Base-by-base conservation (phyloP, 1,140 invertebrate genomes). In the Drosophila parvula region DNA sequence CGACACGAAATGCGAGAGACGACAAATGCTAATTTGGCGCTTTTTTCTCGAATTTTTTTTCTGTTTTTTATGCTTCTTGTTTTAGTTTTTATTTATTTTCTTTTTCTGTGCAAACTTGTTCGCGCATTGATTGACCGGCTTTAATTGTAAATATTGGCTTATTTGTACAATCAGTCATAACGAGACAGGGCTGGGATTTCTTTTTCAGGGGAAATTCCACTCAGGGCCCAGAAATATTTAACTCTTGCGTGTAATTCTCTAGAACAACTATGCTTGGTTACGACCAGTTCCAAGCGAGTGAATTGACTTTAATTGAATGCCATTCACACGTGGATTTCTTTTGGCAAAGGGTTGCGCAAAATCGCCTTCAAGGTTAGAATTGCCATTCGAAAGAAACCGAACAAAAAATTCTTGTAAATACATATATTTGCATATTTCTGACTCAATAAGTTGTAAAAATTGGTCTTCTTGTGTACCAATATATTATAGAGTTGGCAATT, bases 141-240 rank as follows among this genome's bases (percentile, higher is more conserved):
- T 65, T 62, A 56, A 80, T 73, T 73, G 55, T 61, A 71, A 64
- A 73, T 79, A 56, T 75, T 55, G 59, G 50, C 22, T 78, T 63
- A 14, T 47, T 51, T 64, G 43, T 34, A 64, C 55, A 71, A 71
- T 71, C 68, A 59, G 65, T 73, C 67, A 73, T 73, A 41, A 43
- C 18, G 51, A 71, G 68, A 38, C 43, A 5, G 5, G 18, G 4
- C 16, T 48, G 69, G 51, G 69, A 41, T 73, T 73, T 71, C 67
- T 71, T 71, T 71, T 59, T 18, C 14, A 5, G 34, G 53, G 44
- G 69, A 60, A 71, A 59, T 28, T 50, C 36, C 69, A 59, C 28
- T 36, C 68, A 41, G 40, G 27, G 48, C 22, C 36, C 44, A 18
- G 44, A 32, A 43, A 32, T 50, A 43, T 36, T 59, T 41, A 41